These are phyloP conservation scores for Australoheros facetus DNA, from an alignment of 2,797 vertebrate genomes.

Conservation along the genomic window DNA sequence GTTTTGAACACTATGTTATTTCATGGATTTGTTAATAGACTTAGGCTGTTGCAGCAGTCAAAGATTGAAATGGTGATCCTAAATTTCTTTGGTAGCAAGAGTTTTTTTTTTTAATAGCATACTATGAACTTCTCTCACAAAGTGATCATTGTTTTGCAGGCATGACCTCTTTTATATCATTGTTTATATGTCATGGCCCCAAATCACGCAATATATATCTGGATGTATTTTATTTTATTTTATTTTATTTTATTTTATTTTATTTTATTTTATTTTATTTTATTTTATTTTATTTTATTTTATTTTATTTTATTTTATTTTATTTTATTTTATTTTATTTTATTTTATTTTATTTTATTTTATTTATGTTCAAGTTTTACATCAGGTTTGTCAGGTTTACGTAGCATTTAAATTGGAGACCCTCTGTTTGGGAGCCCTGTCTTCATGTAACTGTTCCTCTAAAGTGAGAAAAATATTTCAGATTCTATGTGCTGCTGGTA, in stretches of 20 bases:
- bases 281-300: rapidly evolving
- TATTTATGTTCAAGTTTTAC: background rate
- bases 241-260: background rate
- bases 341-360: background rate
- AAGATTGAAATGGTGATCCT: background rate
- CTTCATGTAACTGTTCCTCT: background rate
- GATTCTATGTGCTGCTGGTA: background rate
- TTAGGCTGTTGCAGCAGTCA: background rate
- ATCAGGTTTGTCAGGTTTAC: background rate
- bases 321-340: background rate
- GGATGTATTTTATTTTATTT: background rate
- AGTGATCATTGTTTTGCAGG: background rate
- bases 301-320: background rate
- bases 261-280: rapidly evolving
- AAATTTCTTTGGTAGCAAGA: background rate
- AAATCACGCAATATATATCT: background rate
- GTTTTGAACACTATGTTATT: background rate
- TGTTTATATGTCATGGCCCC: background rate
- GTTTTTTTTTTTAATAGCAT: too few species aligned
- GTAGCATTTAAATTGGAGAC: background rate
- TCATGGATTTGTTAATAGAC: background rate
- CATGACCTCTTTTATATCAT: background rate
- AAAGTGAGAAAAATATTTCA: background rate
- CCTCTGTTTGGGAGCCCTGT: background rate
- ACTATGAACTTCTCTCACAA: background rate